Base-by-base conservation (phyloP, 2,888 invertebrate genomes). In the Drosophila lacicola region DNA sequence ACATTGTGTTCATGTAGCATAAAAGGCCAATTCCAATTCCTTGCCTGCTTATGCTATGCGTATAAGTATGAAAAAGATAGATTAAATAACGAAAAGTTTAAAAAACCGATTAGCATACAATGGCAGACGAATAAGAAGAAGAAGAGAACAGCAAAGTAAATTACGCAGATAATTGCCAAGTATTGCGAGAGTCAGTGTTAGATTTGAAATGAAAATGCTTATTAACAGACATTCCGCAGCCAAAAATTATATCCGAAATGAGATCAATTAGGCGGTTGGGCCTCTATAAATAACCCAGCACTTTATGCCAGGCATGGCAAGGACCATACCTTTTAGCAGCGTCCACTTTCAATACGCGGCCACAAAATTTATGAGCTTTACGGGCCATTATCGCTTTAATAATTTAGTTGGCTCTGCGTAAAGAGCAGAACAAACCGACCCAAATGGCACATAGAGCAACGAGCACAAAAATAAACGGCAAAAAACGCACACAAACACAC, bases 381-480 rank as follows among this genome's bases (percentile, higher is more conserved):
- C 69, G 78, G 68, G 56, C 84, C 81, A 86, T 83, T 89, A 83
- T 87, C 78, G 81, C 75, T 73, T 88, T 53, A 83, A 83, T 83
- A 86, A 88, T 83, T 86, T 82, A 80, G 83, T 74, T 71, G 36
- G 64, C 65, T 55, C 37, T 41, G 39, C 37, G 56, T 42, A 47
- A 50, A 46, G 42, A 55, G 46, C 46, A 57, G 67, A 70, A 53
- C 41, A 74, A 62, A 44, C 51, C 46, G 39, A 50, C 49, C 63
- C 60, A 61, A 56, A 51, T 51, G 45, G 36, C 47, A 25, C 37
- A 41, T 21, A 29, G 19, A 67, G 17, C 33, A 56, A 39, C 5
- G 10, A 21, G 50, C 61, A 49, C 19, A 11, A 19, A 66, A 67
- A 45, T 42, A 42, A 57, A 55, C 17, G 13, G 36, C 6, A 36